A percentile compares a stretch with the other conserved stretches of the same genome.
Evolutionary conservation across 1,140 invertebrate species (phyloP).

Genomic region (Drosophila asahinai): DNA sequence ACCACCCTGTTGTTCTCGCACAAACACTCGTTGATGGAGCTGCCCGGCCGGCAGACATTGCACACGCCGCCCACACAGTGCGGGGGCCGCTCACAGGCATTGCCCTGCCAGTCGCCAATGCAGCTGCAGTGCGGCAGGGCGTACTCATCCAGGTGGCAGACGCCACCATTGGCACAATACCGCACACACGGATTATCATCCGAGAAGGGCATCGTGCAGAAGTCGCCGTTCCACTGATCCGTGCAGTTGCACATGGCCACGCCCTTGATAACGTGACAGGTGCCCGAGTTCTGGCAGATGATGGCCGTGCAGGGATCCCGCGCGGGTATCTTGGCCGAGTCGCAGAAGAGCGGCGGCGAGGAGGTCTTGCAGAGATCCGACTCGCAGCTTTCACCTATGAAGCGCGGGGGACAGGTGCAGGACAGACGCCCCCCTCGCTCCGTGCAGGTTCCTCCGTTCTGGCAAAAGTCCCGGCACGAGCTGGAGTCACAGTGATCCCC

Average conservation of each 20-base stretch:
- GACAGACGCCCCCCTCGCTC: conserved; percentile 53
- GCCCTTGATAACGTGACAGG: conserved; percentile 79
- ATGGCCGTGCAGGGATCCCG: conserved; percentile 77
- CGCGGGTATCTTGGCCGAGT: conserved; percentile 53
- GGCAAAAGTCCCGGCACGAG: conserved; percentile 86
- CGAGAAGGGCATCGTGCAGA: conserved; percentile 88
- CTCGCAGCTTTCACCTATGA: conserved; percentile 77
- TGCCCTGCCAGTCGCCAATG: conserved; percentile 87
- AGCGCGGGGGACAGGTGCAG: conserved; percentile 73
- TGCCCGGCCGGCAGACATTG: conserved; percentile 86
- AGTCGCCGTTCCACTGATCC: conserved; percentile 88
- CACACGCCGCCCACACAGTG: conserved; percentile 87
- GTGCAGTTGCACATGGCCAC: conserved; percentile 87
- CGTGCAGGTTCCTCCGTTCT: conserved; percentile 86
- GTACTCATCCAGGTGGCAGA: conserved; percentile 86
- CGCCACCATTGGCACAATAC: conserved; percentile 87
- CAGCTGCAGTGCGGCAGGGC: conserved; percentile 87
- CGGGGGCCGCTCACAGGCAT: conserved; percentile 86
- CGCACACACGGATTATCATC: conserved; percentile 87
- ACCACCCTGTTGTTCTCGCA: conserved; percentile 62
- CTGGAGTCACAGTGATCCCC: conserved; percentile 87
- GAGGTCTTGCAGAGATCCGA: conserved; percentile 79
- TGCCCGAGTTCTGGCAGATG: conserved; percentile 78
- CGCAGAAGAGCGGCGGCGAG: conserved; percentile 73
- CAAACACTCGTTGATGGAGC: conserved; percentile 85